Percentiles rank a stretch among this genome's conserved stretches.
Evolutionary conservation across 2,888 invertebrate genomes (phyloP).

Genomic region (Cheilosia scutellata): DNA sequence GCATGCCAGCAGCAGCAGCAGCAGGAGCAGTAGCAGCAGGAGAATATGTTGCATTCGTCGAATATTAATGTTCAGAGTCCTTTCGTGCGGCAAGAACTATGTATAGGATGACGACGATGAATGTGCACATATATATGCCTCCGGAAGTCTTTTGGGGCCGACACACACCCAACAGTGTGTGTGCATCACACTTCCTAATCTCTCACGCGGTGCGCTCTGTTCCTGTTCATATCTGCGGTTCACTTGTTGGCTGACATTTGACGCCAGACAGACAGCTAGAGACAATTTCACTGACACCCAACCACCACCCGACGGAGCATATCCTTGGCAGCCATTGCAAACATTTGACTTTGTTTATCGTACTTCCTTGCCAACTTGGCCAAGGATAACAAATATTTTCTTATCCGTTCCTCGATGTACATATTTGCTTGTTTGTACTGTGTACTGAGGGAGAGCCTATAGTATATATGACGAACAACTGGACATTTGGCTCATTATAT

Average conservation of each 20-base stretch:
- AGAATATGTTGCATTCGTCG: constrained; percentile 37
- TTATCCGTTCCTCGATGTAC: constrained; percentile 1
- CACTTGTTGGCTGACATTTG: constrained; percentile 45
- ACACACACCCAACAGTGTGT: not conserved
- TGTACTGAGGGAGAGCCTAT: not conserved
- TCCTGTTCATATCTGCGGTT: constrained; percentile 14
- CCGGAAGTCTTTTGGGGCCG: constrained; percentile 20
- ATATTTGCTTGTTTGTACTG: not conserved
- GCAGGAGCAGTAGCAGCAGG: not conserved
- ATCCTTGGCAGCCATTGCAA: constrained; percentile 40
- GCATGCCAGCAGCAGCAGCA: constrained; percentile 1
- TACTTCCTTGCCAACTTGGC: constrained; percentile 49
- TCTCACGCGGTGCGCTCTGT: not conserved
- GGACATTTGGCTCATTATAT: constrained; percentile 72
- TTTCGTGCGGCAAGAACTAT: not conserved
- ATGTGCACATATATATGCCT: not conserved
- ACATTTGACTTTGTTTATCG: constrained; percentile 43
- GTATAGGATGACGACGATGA: not conserved
- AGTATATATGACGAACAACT: constrained; percentile 49
- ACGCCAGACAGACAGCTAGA: constrained; percentile 25
- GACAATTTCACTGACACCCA: not conserved
- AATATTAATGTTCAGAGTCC: constrained; percentile 47
- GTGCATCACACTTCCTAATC: constrained; percentile 33
- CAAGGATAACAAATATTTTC: constrained; percentile 60
- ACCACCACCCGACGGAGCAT: not conserved